phyloP scores from a whole-genome alignment of 2,888 invertebrate species.

The Siphonodentalium dalli region DNA sequence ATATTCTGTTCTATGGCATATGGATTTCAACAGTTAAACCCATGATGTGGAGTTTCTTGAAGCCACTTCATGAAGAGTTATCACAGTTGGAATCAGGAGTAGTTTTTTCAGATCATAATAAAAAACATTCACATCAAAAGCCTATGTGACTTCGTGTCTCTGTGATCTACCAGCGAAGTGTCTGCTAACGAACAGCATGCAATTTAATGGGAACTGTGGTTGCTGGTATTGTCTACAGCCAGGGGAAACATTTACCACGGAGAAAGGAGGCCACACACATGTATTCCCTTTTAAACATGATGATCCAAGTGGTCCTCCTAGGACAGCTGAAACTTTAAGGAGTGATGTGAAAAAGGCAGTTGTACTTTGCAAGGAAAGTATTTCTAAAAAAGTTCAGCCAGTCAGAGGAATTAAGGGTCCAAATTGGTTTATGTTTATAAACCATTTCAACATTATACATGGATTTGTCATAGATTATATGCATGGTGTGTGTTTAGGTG shows the following conservation, averaged over 20 bases:
- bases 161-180: constrained; percentile 16
- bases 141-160: constrained; percentile 1
- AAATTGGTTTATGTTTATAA: constrained; percentile 10
- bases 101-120: background rate
- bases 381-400: background rate
- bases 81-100: background rate
- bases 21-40: constrained; percentile 7
- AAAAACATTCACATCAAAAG: too few relatives aligned
- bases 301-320: background rate
- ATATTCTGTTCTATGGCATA: constrained; percentile 5
- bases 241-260: constrained; percentile 1
- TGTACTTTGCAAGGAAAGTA: background rate
- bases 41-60: constrained; percentile 10
- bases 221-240: constrained; percentile 16
- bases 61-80: constrained; percentile 7
- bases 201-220: too few relatives aligned
- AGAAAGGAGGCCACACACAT: constrained; percentile 5
- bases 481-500: constrained; percentile 12
- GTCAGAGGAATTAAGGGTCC: constrained; percentile 9
- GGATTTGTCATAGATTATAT: constrained; percentile 18
- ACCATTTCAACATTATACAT: constrained; percentile 10
- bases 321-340: background rate
- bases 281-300: constrained; percentile 5
- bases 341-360: background rate
- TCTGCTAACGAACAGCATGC: too few relatives aligned